phyloP scores from a whole-genome alignment of 1,140 invertebrate species.

The Saccostrea cuccullata region DNA sequence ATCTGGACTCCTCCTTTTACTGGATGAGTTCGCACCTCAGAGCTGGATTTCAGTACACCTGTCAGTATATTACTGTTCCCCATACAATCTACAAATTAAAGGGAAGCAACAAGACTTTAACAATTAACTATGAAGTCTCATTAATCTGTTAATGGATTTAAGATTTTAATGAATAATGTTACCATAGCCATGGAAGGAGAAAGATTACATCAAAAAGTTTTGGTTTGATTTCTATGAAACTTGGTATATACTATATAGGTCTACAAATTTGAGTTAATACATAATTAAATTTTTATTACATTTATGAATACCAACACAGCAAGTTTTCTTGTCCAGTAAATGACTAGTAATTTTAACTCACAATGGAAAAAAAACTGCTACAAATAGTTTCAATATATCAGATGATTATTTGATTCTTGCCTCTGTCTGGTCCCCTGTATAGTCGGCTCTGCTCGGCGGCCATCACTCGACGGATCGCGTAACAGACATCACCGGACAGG shows the following conservation, averaged over 20 bases:
- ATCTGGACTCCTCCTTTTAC: constrained; percentile 92
- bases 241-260: too few species aligned
- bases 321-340: too few species aligned
- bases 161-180: too few species aligned
- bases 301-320: too few species aligned
- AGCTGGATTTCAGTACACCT: neutral
- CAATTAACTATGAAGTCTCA: neutral
- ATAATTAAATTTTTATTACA: too few species aligned
- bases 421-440: constrained; percentile 81
- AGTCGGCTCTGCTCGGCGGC: constrained; percentile 91
- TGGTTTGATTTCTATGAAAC: too few species aligned
- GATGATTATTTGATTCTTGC: neutral
- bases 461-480: constrained; percentile 89
- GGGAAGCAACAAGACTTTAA: neutral
- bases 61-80: constrained; percentile 38
- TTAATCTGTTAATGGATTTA: too few species aligned
- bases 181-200: too few species aligned
- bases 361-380: too few species aligned
- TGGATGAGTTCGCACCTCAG: constrained; percentile 71
- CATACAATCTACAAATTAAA: neutral
- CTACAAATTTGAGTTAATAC: too few species aligned
- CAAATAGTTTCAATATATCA: neutral
- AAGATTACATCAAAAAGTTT: too few species aligned
- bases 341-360: too few species aligned
- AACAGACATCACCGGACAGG: constrained; percentile 88